phyloP scores from a whole-genome alignment of 2,888 invertebrate species.

The Exocentrus adspersus region DNA sequence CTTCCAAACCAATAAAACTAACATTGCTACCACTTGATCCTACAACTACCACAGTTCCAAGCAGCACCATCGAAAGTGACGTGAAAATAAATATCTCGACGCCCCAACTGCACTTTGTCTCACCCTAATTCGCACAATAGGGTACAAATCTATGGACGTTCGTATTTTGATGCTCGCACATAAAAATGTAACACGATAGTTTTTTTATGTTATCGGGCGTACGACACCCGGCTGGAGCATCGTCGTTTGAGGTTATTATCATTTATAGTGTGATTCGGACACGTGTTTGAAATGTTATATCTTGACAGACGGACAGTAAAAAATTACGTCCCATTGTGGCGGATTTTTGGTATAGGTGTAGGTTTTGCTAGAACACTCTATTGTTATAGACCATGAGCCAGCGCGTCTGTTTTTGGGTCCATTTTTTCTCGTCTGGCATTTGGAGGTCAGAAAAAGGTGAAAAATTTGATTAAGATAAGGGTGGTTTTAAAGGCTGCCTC shows the following conservation, averaged over 20 bases:
- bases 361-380: no score
- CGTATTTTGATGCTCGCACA: conserved; percentile 34
- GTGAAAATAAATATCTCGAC: conserved; percentile 29
- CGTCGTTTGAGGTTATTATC: conserved; percentile 42
- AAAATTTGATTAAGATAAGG: no score
- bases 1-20: not conserved
- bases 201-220: conserved; percentile 46
- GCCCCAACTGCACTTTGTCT: conserved; percentile 17
- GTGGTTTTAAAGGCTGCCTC: no score
- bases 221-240: conserved; percentile 31
- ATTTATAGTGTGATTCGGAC: conserved; percentile 48
- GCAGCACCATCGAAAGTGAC: not conserved
- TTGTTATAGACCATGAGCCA: no score
- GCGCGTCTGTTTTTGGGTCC: no score
- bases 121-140: conserved; percentile 43
- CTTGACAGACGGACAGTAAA: conserved; percentile 42
- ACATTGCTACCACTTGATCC: not conserved
- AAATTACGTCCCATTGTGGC: conserved; percentile 20
- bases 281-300: conserved; percentile 48
- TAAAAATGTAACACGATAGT: conserved; percentile 46
- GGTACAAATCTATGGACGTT: conserved; percentile 42
- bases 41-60: not conserved
- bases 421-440: no score
- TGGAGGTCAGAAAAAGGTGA: no score
- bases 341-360: no score